phyloP scores from a whole-genome alignment of 2,888 invertebrate genomes.

The Callimorpha dominula region DNA sequence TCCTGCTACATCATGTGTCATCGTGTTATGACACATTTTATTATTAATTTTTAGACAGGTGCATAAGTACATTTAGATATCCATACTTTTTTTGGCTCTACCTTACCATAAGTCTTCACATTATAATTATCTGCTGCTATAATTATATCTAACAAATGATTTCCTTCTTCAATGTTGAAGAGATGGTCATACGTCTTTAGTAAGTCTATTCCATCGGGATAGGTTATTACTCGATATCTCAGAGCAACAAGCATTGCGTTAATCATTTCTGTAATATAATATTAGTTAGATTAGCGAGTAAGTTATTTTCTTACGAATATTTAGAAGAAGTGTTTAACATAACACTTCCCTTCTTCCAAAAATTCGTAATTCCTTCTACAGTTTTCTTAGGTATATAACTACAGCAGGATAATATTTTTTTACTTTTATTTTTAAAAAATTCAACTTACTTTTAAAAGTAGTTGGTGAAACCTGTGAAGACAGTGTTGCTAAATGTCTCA shows the following conservation, averaged over 20 bases:
- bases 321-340: too few species aligned
- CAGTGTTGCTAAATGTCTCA: not conserved
- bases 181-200: not conserved
- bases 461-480: not conserved
- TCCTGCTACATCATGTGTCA: too few species aligned
- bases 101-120: slow-evolving; percentile 3
- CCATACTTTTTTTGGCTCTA: not conserved
- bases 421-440: not conserved
- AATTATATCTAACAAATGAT: not conserved
- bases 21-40: too few species aligned
- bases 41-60: too few species aligned
- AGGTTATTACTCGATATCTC: not conserved
- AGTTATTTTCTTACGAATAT: too few species aligned
- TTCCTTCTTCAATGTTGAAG: slow-evolving; percentile 8
- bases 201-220: slow-evolving; percentile 2
- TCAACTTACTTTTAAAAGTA: slow-evolving; percentile 4
- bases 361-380: too few species aligned
- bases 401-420: not conserved
- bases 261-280: not conserved
- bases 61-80: not conserved
- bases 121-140: slow-evolving; percentile 8
- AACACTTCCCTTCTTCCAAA: too few species aligned
- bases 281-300: too few species aligned
- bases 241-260: not conserved
- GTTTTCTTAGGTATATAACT: too few species aligned